A percentile compares a stretch with the other conserved stretches of the same genome.
These are phyloP conservation scores for Athripsodes cinereus DNA, from an alignment of 2,888 invertebrate genomes.

Conservation along the genomic window DNA sequence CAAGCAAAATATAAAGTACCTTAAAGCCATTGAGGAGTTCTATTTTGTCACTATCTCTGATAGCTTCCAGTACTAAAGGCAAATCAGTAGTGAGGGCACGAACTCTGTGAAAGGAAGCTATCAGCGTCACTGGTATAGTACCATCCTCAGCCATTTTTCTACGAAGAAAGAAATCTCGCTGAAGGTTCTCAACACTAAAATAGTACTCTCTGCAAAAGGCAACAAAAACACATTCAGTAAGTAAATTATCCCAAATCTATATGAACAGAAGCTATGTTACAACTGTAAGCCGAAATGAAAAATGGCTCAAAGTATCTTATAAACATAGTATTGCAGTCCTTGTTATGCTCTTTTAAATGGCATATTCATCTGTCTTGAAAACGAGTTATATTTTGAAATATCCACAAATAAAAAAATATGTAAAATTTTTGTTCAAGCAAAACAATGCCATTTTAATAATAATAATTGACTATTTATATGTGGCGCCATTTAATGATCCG, in stretches of 20 bases:
- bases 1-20: conserved; percentile 38
- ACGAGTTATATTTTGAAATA: too few relatives aligned
- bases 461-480: too few relatives aligned
- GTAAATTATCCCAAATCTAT: conserved; percentile 4
- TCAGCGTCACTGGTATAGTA: conserved; percentile 85
- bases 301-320: too few relatives aligned
- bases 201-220: conserved; percentile 84
- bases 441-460: too few relatives aligned
- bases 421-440: too few relatives aligned
- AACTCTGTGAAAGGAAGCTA: conserved; percentile 94
- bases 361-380: too few relatives aligned
- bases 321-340: too few relatives aligned
- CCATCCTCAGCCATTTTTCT: conserved; percentile 95
- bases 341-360: too few relatives aligned
- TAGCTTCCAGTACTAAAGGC: conserved; percentile 75
- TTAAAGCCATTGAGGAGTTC: conserved; percentile 73
- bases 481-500: too few relatives aligned
- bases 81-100: conserved; percentile 81
- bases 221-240: not conserved
- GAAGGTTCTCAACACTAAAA: conserved; percentile 94
- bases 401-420: too few relatives aligned
- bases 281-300: too few relatives aligned
- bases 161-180: conserved; percentile 92
- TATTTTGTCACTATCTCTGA: conserved; percentile 78
- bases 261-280: conserved; percentile 3